Evolutionary conservation across 2,888 invertebrate genomes (phyloP).

Genomic region (Brachypalpus laphriformis): DNA sequence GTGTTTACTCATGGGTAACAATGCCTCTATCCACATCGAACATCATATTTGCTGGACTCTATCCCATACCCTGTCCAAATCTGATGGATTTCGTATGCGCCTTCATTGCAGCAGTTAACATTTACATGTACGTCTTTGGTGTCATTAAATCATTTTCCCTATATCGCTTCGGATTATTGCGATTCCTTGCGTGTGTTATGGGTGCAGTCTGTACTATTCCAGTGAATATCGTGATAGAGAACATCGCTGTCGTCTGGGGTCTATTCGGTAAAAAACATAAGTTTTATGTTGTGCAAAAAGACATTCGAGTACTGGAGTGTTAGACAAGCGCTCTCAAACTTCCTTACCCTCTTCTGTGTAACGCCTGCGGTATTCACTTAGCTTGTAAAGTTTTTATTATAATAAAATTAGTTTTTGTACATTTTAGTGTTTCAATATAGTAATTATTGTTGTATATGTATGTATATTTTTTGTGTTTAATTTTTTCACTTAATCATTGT

Average conservation of each 20-base stretch:
- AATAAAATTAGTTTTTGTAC: constrained; percentile 54
- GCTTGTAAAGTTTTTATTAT: constrained; percentile 65
- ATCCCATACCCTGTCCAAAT: constrained; percentile 94
- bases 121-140: constrained; percentile 99
- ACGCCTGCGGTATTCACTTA: constrained; percentile 74
- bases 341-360: constrained; percentile 36
- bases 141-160: constrained; percentile 97
- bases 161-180: constrained; percentile 91
- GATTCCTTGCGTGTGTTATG: constrained; percentile 90
- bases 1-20: constrained; percentile 98
- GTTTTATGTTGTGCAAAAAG: constrained; percentile 98
- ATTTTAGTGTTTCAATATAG: constrained; percentile 53
- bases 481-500: constrained; percentile 58
- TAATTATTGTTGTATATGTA: constrained; percentile 19
- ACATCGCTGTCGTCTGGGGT: constrained; percentile 97
- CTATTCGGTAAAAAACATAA: constrained; percentile 96
- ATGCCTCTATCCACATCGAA: constrained; percentile 96
- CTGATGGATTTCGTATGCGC: constrained; percentile 93
- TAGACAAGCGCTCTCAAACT: constrained; percentile 21
- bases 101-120: constrained; percentile 95
- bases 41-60: constrained; percentile 91
- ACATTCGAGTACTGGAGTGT: constrained; percentile 87
- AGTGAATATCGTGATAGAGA: constrained; percentile 96
- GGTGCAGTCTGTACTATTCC: constrained; percentile 96
- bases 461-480: constrained; percentile 19